Percentiles rank a stretch among this genome's conserved stretches.
Evolutionary conservation across 1,140 invertebrate genomes (phyloP).

Genomic region (Spodoptera frugiperda): DNA sequence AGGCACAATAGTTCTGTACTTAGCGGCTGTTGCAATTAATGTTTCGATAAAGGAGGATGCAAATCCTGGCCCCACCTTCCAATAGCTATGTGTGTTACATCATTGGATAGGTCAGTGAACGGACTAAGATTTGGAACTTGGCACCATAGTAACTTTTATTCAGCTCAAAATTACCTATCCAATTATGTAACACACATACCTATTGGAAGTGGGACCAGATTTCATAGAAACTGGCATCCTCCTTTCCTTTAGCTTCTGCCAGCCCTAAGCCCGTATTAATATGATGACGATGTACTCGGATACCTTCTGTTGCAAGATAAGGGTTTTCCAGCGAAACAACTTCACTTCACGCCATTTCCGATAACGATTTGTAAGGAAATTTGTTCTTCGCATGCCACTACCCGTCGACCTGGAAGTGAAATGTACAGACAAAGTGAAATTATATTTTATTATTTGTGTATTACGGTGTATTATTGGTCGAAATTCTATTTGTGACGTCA

Average conservation of each 20-base stretch:
- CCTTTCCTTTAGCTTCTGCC: background rate
- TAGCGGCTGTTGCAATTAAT: too few relatives aligned
- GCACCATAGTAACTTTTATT: too few relatives aligned
- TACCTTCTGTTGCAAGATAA: constrained; percentile 67
- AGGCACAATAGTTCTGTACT: too few relatives aligned
- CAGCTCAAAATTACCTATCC: too few relatives aligned
- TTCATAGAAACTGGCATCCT: too few relatives aligned
- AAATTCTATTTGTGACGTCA: background rate
- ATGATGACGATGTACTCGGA: constrained; percentile 62
- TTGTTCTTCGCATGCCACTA: constrained; percentile 54
- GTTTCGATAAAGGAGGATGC: too few relatives aligned
- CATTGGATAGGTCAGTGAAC: too few relatives aligned
- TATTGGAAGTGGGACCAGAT: background rate
- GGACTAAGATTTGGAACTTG: too few relatives aligned
- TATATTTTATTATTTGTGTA: constrained; percentile 3
- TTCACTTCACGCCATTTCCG: constrained; percentile 71
- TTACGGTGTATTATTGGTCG: constrained; percentile 3
- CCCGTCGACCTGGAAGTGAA: constrained; percentile 54
- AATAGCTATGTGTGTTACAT: too few relatives aligned
- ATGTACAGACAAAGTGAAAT: constrained; percentile 29
- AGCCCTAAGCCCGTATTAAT: constrained; percentile 24
- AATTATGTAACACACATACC: too few relatives aligned
- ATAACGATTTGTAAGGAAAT: constrained; percentile 78
- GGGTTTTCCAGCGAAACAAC: constrained; percentile 74
- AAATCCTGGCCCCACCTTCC: too few relatives aligned